Percentiles rank a stretch among this genome's conserved stretches.
Conservation (phyloP, 2,797 vertebrate species). For the Epinephelus coioides region DNA sequence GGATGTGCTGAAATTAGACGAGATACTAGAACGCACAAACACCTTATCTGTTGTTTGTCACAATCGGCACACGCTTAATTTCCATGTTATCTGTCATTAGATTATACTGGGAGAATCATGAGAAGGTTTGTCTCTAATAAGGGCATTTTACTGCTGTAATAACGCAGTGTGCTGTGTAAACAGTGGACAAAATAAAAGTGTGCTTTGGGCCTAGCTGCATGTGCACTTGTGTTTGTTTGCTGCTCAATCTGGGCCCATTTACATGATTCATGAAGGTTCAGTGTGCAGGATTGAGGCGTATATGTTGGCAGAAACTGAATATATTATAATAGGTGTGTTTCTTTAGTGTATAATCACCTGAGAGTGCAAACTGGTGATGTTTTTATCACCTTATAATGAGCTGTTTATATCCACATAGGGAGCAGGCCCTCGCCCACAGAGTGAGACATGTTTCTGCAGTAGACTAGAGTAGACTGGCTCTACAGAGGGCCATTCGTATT, state of each 20-base stretch:
- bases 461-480: too few relatives aligned
- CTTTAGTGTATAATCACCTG: too few relatives aligned
- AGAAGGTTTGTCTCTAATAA: constrained; percentile 1
- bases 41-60: constrained; percentile 47
- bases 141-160: neutral
- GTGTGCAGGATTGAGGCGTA: too few relatives aligned
- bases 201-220: neutral
- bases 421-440: too few relatives aligned
- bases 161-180: neutral
- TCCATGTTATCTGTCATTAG: constrained; percentile 22
- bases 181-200: neutral
- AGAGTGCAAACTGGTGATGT: too few relatives aligned
- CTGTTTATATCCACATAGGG: too few relatives aligned
- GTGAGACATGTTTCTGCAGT: too few relatives aligned
- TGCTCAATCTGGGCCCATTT: neutral
- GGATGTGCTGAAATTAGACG: constrained; percentile 32
- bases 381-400: too few relatives aligned
- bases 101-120: constrained; percentile 12
- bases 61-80: constrained; percentile 20
- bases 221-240: neutral
- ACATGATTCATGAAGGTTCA: neutral
- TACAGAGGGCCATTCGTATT: too few relatives aligned
- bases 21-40: constrained; percentile 10
- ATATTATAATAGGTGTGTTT: too few relatives aligned
- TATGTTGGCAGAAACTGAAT: too few relatives aligned